Evolutionary conservation across 92 coral and sea anemone species (phyloP).

Genomic region (Phenganax stokvisi): DNA sequence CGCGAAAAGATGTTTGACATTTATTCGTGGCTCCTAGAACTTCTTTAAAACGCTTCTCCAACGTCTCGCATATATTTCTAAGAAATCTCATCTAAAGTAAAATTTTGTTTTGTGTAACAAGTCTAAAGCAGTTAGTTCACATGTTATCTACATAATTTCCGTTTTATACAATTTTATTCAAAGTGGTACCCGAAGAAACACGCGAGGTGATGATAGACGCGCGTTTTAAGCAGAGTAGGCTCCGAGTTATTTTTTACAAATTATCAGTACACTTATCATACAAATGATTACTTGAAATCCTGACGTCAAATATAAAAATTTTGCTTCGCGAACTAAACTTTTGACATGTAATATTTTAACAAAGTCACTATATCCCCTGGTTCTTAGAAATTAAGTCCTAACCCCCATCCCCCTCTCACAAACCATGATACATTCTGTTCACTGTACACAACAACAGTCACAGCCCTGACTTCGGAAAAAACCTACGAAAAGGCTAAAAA

Average conservation of each 20-base stretch:
- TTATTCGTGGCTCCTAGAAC: conserved; percentile 3
- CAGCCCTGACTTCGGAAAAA: neutral
- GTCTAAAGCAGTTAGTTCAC: neutral
- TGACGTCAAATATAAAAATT: conserved; percentile 1
- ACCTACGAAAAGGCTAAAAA: conserved; percentile 2
- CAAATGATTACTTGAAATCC: conserved; percentile 18
- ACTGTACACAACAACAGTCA: neutral
- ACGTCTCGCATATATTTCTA: conserved; percentile 7
- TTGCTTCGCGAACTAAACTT: neutral
- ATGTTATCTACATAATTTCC: conserved; percentile 31
- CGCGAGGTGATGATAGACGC: neutral
- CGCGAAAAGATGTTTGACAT: neutral
- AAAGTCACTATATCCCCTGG: neutral
- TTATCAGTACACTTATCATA: conserved; percentile 20
- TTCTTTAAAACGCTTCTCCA: conserved; percentile 17
- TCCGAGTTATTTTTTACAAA: conserved; percentile 11
- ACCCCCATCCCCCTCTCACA: neutral
- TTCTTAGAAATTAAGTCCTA: neutral
- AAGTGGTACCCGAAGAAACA: neutral
- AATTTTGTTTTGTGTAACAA: conserved; percentile 32
- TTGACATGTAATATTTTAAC: neutral
- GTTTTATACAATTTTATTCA: conserved; percentile 35
- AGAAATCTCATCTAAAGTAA: conserved; percentile 36
- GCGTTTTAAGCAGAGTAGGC: neutral
- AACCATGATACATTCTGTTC: neutral